Evolutionary conservation across 2,113 vertebrate genomes (phyloP).

Genomic region (Colinus virginianus): DNA sequence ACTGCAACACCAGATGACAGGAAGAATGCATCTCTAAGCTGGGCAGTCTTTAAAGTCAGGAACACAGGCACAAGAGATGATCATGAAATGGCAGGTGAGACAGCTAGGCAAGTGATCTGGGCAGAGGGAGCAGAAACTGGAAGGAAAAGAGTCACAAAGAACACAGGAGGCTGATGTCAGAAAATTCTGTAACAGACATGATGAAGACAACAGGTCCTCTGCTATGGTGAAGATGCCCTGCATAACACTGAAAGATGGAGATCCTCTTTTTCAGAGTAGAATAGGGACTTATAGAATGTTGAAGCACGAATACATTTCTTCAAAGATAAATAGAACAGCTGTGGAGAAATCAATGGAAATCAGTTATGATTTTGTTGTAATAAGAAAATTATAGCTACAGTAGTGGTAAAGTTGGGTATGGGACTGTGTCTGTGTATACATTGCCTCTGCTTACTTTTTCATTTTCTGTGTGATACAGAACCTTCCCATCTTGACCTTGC

Average conservation of each 20-base stretch:
- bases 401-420: not conserved
- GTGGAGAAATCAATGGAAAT: not conserved
- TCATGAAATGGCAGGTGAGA: not conserved
- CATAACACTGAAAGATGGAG: not conserved
- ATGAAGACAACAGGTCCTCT: not conserved
- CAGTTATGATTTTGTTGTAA: fast-evolving
- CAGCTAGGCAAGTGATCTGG: not conserved
- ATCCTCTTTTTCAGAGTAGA: not conserved
- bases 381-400: not conserved
- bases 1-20: not conserved
- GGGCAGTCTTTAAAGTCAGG: not conserved
- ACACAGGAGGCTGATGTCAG: not conserved
- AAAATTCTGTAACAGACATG: not conserved
- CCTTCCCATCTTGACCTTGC: not conserved
- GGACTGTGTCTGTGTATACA: not conserved
- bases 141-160: not conserved
- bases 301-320: not conserved
- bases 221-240: not conserved
- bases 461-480: not conserved
- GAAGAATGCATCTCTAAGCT: not conserved
- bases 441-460: not conserved
- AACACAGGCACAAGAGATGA: not conserved
- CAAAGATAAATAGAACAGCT: not conserved
- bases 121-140: not conserved
- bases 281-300: not conserved